These are phyloP conservation scores for Diarsia mendica DNA, from an alignment of 2,888 invertebrate genomes.

Conservation along the genomic window DNA sequence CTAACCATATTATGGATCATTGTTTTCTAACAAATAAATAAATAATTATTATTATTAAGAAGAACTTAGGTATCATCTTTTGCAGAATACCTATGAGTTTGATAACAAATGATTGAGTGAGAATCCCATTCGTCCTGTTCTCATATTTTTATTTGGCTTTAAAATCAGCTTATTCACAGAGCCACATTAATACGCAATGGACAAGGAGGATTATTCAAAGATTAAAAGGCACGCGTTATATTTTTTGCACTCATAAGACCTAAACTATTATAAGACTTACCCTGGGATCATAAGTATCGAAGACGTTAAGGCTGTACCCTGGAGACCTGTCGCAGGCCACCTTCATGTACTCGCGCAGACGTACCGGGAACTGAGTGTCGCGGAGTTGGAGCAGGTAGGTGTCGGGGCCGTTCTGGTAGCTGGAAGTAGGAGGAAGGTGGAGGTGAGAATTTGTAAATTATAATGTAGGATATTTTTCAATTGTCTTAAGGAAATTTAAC, in stretches of 20 bases:
- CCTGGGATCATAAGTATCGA: slow-evolving; percentile 94
- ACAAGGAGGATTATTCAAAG: too few species aligned
- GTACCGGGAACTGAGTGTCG: slow-evolving; percentile 98
- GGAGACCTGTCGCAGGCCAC: slow-evolving; percentile 95
- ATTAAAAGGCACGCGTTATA: too few species aligned
- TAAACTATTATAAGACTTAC: too few species aligned
- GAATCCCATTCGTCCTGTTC: neutral
- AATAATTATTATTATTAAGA: too few species aligned
- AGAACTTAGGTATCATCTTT: too few species aligned
- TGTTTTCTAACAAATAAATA: too few species aligned
- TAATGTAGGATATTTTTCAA: too few species aligned
- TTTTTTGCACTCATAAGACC: too few species aligned
- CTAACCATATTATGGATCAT: too few species aligned
- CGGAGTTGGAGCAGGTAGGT: slow-evolving; percentile 98
- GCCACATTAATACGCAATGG: too few species aligned
- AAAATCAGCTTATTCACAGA: neutral
- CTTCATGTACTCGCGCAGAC: slow-evolving; percentile 98
- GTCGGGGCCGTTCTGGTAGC: slow-evolving; percentile 99
- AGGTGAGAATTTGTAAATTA: neutral
- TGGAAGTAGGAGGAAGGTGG: slow-evolving; percentile 73
- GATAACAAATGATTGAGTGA: too few species aligned
- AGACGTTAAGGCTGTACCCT: slow-evolving; percentile 92
- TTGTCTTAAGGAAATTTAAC: too few species aligned
- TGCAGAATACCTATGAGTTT: neutral
- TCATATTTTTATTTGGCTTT: neutral